Evolutionary conservation across 2,797 vertebrate genomes (phyloP), one percentile per base, ranked within the genome.

Genomic region (Zalophus californianus): DNA sequence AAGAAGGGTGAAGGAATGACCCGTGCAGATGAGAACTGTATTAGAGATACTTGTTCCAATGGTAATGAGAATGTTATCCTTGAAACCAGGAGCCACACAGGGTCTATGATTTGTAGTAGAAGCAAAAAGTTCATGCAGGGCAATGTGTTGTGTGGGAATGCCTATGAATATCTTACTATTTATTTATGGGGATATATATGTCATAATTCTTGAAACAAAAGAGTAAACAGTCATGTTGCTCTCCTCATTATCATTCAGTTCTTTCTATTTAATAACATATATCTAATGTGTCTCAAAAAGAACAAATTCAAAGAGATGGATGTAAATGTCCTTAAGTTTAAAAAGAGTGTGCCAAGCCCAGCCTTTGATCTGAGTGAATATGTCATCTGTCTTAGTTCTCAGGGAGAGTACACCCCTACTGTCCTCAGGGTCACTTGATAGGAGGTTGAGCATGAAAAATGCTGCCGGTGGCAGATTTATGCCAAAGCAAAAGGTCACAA

Each of bases 361-460:
- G 27, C 82, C 56, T 79, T 93, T 80, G 84, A 88, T 88, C 44
- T 77, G 62, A 86, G 58, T 48, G 14, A 27, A 9, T 54, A 10
- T 41, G 84, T 95, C 80, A 32, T 94, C 73, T 52, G 21, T 84
- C 77, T 92, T 88, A 35, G 89, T 84, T 85, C 48, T 29, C n/a
- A 20, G 77, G 56, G 52, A 64, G 38, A 21, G 4, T 83, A 78
- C 9, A 48, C 86, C 52, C 62, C 56, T 14, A 32, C 52, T 78
- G n/a, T 70, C 48, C 44, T 84, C 5, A 94, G 86, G 82, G 90
- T 96, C 97, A 96, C 91, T 97, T 90, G 75, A 92, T 82, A 84
- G 66, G 54, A 95, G 62, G 52, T 92, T 1, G 0, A n/a, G 35
- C 73, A 14, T 75, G 35, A 41, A 89, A 90, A 90, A 62, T 80